A percentile compares a stretch with the other conserved stretches of the same genome.
Evolutionary conservation across 2,888 invertebrate species (phyloP).

Genomic region (Daptonema setosum): DNA sequence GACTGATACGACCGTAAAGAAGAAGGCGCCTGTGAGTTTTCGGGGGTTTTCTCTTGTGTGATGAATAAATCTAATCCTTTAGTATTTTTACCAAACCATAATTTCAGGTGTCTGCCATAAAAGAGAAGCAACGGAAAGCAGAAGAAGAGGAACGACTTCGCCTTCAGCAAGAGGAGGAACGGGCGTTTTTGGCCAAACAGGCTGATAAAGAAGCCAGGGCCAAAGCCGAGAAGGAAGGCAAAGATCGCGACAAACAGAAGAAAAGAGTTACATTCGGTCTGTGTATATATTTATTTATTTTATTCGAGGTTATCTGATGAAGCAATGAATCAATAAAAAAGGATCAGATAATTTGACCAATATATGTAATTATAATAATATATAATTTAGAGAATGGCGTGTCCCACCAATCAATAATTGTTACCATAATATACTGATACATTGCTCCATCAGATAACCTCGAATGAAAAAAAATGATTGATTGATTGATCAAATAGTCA

Average conservation of each 20-base stretch:
- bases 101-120: conserved; percentile 26
- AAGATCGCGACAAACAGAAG: conserved; percentile 65
- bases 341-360: no score
- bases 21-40: conserved; percentile 2
- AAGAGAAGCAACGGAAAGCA: conserved; percentile 29
- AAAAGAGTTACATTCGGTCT: conserved; percentile 78
- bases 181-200: not conserved
- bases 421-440: no score
- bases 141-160: conserved; percentile 42
- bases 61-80: not conserved
- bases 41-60: not conserved
- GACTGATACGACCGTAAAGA: conserved; percentile 8
- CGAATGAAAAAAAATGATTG: no score
- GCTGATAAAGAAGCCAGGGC: conserved; percentile 29
- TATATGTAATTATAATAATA: no score
- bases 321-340: no score
- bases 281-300: no score
- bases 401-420: no score
- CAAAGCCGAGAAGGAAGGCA: conserved; percentile 60
- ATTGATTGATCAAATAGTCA: no score
- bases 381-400: no score
- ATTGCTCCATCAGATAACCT: no score
- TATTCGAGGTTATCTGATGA: no score
- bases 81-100: not conserved
- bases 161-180: conserved; percentile 47